Conservation (phyloP, 2,113 vertebrate genomes). For the Hiodon alosoides region DNA sequence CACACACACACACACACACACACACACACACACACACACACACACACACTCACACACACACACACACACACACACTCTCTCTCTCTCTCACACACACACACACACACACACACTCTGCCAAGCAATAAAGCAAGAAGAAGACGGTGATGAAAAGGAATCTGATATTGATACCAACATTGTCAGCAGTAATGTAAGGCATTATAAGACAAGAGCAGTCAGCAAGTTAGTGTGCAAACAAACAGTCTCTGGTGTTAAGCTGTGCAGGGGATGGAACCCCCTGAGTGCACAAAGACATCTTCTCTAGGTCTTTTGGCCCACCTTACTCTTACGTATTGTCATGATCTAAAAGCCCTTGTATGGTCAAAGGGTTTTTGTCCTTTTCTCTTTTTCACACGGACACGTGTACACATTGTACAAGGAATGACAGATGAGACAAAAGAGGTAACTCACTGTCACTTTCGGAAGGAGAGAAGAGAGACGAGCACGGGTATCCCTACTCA, state of each 20-base stretch:
- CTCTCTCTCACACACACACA: not conserved
- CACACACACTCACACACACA: not conserved
- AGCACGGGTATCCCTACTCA: constrained; percentile 32
- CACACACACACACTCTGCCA: not conserved
- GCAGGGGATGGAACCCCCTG: too few relatives aligned
- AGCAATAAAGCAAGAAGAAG: constrained; percentile 4
- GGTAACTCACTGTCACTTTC: too few relatives aligned
- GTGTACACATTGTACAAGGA: too few relatives aligned
- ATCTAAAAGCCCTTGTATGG: too few relatives aligned
- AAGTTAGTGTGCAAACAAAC: not conserved
- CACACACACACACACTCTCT: not conserved
- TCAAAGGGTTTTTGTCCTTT: too few relatives aligned
- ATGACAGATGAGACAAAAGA: too few relatives aligned
- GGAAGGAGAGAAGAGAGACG: not conserved
- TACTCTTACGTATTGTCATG: too few relatives aligned
- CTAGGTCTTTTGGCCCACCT: too few relatives aligned
- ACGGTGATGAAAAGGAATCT: constrained; percentile 13
- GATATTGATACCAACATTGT: not conserved
- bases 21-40: not conserved
- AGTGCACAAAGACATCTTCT: too few relatives aligned
- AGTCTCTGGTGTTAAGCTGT: too few relatives aligned
- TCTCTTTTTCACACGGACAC: too few relatives aligned
- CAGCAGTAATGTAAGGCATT: not conserved
- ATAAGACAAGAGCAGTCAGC: not conserved
- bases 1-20: not conserved